Evolutionary conservation across 1,140 invertebrate species (phyloP).

Genomic region (Neocloeon triangulifer): DNA sequence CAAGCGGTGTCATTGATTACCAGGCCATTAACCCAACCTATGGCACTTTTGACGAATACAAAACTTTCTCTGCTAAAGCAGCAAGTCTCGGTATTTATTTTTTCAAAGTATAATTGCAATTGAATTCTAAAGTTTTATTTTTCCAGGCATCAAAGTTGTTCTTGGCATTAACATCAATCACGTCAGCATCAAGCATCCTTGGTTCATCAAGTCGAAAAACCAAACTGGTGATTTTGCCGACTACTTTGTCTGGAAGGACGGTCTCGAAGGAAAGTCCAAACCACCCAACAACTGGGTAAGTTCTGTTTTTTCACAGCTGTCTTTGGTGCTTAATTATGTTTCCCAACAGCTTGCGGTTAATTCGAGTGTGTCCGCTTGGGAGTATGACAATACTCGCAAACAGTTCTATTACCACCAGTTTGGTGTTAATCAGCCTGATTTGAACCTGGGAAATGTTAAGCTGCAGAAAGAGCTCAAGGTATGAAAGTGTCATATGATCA

Average conservation of each 20-base stretch:
- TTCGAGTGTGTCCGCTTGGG: constrained; percentile 33
- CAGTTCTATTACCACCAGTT: constrained; percentile 38
- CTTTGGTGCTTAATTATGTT: too few relatives aligned
- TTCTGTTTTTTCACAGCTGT: too few relatives aligned
- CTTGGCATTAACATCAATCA: constrained; percentile 31
- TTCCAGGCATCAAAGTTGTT: constrained; percentile 22
- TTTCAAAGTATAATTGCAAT: constrained; percentile 5
- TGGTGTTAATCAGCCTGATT: constrained; percentile 28
- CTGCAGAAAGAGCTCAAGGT: constrained; percentile 30
- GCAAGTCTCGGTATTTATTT: constrained; percentile 3
- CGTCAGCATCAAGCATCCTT: constrained; percentile 23
- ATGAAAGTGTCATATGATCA: constrained; percentile 13
- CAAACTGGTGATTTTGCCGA: constrained; percentile 17
- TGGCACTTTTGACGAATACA: too few relatives aligned
- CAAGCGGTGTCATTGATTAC: too few relatives aligned
- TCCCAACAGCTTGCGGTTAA: constrained; percentile 21
- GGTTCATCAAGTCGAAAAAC: constrained; percentile 21
- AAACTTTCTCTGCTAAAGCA: not conserved
- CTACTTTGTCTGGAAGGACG: constrained; percentile 24
- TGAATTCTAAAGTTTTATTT: constrained; percentile 11
- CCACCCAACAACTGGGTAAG: constrained; percentile 27
- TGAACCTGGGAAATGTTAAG: constrained; percentile 35
- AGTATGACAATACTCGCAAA: constrained; percentile 22
- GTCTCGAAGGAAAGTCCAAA: constrained; percentile 8
- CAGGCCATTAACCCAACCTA: too few relatives aligned